Conservation (phyloP, 1,140 invertebrate genomes). For the Papilio machaon region DNA sequence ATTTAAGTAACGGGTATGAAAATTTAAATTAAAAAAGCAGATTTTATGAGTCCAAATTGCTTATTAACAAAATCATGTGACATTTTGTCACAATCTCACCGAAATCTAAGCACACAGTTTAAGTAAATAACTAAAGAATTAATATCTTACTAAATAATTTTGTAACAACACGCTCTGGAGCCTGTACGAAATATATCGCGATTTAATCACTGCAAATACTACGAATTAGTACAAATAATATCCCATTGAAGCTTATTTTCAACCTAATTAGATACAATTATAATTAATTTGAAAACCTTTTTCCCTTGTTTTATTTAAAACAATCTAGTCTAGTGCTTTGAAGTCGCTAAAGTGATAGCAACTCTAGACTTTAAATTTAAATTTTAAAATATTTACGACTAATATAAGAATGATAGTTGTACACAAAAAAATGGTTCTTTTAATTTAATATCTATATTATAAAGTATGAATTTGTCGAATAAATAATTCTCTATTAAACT, state of each 20-base stretch:
- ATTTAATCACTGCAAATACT: background rate
- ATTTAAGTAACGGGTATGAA: constrained; percentile 44
- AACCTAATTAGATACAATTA: background rate
- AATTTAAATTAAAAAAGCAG: background rate
- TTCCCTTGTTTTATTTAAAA: background rate
- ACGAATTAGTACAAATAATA: background rate
- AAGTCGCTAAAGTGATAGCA: constrained; percentile 1
- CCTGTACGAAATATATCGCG: background rate
- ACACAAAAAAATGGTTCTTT: background rate
- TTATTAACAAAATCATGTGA: background rate
- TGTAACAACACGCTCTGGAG: constrained; percentile 32
- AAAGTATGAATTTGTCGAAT: background rate
- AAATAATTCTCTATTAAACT: background rate
- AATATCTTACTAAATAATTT: constrained; percentile 31
- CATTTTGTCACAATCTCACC: background rate
- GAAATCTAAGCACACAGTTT: constrained; percentile 13
- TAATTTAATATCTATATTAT: background rate
- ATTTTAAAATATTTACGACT: background rate
- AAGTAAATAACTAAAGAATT: constrained; percentile 26
- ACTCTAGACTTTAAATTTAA: background rate
- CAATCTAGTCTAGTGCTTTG: background rate
- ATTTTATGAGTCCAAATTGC: background rate
- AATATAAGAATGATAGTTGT: background rate
- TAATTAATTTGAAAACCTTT: background rate
- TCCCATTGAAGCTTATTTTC: background rate